A percentile compares a stretch with the other conserved stretches of the same genome.
Conservation (phyloP, 2,888 invertebrate species). For the Tinea pellionella region DNA sequence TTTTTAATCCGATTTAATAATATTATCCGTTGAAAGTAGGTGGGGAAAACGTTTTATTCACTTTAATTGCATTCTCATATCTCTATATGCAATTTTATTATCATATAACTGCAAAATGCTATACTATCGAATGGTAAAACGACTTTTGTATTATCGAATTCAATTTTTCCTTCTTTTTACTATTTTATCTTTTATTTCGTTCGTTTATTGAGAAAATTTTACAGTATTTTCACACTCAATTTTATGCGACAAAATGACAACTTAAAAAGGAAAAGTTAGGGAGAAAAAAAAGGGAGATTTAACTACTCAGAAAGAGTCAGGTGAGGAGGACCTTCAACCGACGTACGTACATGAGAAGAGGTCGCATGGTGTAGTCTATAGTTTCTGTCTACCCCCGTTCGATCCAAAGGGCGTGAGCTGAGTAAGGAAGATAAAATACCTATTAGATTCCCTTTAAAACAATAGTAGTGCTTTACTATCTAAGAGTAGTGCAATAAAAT, state of each 20-base stretch:
- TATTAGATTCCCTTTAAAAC: not conserved
- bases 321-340: too few relatives aligned
- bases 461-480: not conserved
- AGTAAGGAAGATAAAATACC: too few relatives aligned
- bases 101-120: constrained; percentile 4
- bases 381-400: too few relatives aligned
- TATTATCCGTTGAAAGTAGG: not conserved
- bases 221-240: too few relatives aligned
- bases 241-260: too few relatives aligned
- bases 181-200: not conserved
- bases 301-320: too few relatives aligned
- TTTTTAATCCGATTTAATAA: not conserved
- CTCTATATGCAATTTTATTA: not conserved
- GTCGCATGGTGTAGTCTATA: too few relatives aligned
- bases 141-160: not conserved
- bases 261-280: too few relatives aligned
- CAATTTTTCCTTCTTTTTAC: not conserved
- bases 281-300: too few relatives aligned
- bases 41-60: constrained; percentile 5
- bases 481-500: not conserved
- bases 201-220: too few relatives aligned
- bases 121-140: not conserved
- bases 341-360: too few relatives aligned
- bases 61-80: constrained; percentile 7
- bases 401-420: too few relatives aligned